Evolutionary conservation across 2,113 vertebrate species (phyloP), one percentile per base, ranked within the genome.

Genomic region (Erythrocercus mccallii): DNA sequence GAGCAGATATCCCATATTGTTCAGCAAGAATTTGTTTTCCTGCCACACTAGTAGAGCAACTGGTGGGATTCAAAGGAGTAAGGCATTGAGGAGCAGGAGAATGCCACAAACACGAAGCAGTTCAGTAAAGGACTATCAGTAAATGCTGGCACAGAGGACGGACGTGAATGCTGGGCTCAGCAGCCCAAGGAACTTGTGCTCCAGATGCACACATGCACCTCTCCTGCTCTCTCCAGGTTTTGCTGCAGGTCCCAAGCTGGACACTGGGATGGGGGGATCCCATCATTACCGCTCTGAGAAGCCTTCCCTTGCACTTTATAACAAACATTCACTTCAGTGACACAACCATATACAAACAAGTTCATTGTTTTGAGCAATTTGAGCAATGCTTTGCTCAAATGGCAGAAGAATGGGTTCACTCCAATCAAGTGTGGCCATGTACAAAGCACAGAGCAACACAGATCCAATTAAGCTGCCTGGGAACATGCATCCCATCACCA

Each of bases 81-180:
- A 68, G 31, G 12, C 33, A n/a, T 0, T 37, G 58, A 72, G 48
- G 72, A 80, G 25, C 2, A 0, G 25, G 23, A 61, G 3, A 77
- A 69, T 5, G 7, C 17, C 48, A 28, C 19, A 6, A 25, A 38
- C 1, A 1, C 12, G 62, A 71, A 83, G 84, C 16, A 5, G 51
- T 23, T 66, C 21, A n/a, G 31, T 38, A 20, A 31, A 71, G 74
- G 21, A 50, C 33, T 35, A 24, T 15, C 56, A 45, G 30, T 45
- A 47, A 54, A 56, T 2, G 23, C 33, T 21, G 35, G 9, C 35
- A 42, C 8, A 47, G 47, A 8, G 88, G 25, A 65, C 0, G 5
- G 51, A 21, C 1, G 1, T 8, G 6, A 69, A 44, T 40, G 33
- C 30, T 71, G 42, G 37, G 53, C 47, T 66, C 1, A 0, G 48